Evolutionary conservation across 2,113 vertebrate species (phyloP).

Genomic region (Clupea harengus): DNA sequence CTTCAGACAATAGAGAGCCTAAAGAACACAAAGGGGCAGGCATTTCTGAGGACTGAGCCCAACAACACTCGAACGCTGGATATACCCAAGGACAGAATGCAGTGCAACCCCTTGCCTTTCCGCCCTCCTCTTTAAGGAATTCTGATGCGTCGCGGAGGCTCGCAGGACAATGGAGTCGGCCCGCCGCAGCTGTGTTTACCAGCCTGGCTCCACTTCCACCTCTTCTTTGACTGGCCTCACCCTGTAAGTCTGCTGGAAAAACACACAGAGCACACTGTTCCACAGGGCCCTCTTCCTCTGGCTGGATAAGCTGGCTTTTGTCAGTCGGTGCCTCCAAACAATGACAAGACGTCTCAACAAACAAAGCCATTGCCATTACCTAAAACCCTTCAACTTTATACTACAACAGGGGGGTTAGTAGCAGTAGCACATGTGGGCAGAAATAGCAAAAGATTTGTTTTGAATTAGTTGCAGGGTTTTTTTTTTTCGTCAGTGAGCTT

Average conservation of each 20-base stretch:
- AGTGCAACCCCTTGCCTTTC: conserved; percentile 7
- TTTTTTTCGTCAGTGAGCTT: neutral
- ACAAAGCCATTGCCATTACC: conserved; percentile 30
- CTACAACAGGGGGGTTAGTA: neutral
- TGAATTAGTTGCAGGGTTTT: neutral
- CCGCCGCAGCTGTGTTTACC: conserved; percentile 49
- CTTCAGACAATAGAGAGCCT: neutral
- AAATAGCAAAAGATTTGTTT: neutral
- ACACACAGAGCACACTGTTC: conserved; percentile 18
- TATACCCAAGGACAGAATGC: conserved; percentile 22
- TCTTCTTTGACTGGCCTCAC: conserved; percentile 24
- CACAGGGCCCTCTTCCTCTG: conserved; percentile 3
- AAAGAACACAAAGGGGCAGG: neutral
- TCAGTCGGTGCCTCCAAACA: conserved; percentile 2
- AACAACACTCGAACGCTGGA: neutral
- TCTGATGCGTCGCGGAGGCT: neutral
- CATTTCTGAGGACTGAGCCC: neutral
- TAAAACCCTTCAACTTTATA: neutral
- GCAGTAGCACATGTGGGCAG: neutral
- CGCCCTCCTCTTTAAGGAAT: conserved; percentile 17
- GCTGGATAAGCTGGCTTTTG: conserved; percentile 27
- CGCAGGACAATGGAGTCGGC: conserved; percentile 34
- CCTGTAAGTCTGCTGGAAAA: conserved; percentile 29
- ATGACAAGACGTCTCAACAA: conserved; percentile 24
- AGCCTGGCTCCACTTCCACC: conserved; percentile 33